These are phyloP conservation scores for Schizotus pectinicornis DNA, from an alignment of 2,888 invertebrate genomes.

Conservation along the genomic window DNA sequence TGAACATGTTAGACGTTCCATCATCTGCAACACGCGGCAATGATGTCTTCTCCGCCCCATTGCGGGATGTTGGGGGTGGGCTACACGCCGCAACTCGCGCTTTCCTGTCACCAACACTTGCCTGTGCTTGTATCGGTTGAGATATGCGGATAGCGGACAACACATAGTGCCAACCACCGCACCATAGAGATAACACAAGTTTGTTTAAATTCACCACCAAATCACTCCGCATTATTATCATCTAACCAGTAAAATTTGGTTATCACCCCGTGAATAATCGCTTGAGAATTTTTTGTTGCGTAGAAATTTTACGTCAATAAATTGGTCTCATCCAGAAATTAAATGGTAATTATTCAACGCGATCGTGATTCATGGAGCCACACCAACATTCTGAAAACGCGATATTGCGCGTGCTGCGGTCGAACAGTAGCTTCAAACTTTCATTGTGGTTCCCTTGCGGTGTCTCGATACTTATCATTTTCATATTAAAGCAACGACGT, in stretches of 20 bases:
- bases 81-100: conserved; percentile 47
- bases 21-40: conserved; percentile 46
- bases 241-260: too few relatives aligned
- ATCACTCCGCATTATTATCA: too few relatives aligned
- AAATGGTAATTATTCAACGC: too few relatives aligned
- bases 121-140: conserved; percentile 47
- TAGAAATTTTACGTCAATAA: too few relatives aligned
- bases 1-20: conserved; percentile 34
- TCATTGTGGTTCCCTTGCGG: conserved; percentile 27
- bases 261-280: too few relatives aligned
- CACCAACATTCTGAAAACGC: too few relatives aligned
- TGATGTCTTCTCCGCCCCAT: conserved; percentile 47
- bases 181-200: neutral
- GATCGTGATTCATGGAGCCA: too few relatives aligned
- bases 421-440: conserved; percentile 26
- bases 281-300: too few relatives aligned
- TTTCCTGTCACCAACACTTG: conserved; percentile 49
- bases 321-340: too few relatives aligned
- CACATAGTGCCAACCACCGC: conserved; percentile 23
- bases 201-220: too few relatives aligned
- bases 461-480: conserved; percentile 30
- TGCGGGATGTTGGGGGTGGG: conserved; percentile 44
- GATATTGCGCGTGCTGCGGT: conserved; percentile 24
- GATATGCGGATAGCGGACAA: conserved; percentile 41
- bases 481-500: conserved; percentile 26